Base-by-base conservation (phyloP, 1,140 invertebrate genomes). In the Popillia japonica region DNA sequence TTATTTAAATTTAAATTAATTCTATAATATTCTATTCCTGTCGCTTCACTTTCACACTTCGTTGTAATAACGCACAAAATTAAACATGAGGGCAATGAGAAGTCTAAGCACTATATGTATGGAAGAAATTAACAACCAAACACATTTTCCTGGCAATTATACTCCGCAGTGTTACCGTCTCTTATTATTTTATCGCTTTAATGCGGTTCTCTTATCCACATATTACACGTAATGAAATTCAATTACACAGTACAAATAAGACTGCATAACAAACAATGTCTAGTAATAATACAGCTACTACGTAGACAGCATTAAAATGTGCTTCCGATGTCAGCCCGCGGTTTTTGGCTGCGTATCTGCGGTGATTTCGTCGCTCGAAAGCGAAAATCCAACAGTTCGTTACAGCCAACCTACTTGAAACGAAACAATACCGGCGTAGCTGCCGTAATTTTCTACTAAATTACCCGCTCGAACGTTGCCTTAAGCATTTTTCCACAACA, bases 381-480 rank as follows among this genome's bases (percentile, higher is more conserved):
- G 17, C 17, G 61, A 64, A 64, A 64, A 64, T 64, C 61, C 61
- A 64, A 64, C 61, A 27, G 20, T 27, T 64, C 61, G 61, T 64
- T 20, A 64, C 61, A 27, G 61, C 61, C 10, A 64, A 64, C 61
- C 61, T 22, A 64, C 61, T 64, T 27, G 61, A 20, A 11, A 11
- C 61, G 61, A 64, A 64, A 64, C 61, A 64, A 64, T 64, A 20
- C n/a, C 17, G 61, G 61, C 61, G 23, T 27, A 64, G 22, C 61
- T 64, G 61, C 61, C 61, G 17, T 27, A 64, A 64, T 64, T 64
- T 64, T 64, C 61, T 64, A 64, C 61, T 64, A 64, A 64, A 64
- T 64, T 64, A 64, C 61, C 61, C 61, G 23, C 61, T 22, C 61
- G 61, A 64, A 22, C 61, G 23, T 64, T 64, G 61, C 61, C 61